These are phyloP conservation scores for Tragopan temminckii DNA, from an alignment of 2,797 vertebrate genomes.

Conservation along the genomic window DNA sequence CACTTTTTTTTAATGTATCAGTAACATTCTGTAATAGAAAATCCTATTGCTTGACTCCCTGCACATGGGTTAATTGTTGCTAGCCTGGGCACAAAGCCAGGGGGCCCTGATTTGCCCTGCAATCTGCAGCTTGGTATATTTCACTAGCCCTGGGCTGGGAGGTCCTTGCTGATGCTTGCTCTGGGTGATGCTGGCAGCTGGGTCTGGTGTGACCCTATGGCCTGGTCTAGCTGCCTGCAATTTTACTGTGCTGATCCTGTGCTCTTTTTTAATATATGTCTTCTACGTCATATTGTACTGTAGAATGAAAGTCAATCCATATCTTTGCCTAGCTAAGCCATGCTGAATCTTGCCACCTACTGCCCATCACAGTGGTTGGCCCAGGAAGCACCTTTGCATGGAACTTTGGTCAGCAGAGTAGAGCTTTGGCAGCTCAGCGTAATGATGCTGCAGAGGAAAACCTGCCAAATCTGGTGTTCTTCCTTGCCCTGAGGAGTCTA, in stretches of 20 bases:
- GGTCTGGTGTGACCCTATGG: neutral
- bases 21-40: neutral
- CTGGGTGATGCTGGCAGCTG: neutral
- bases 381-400: neutral
- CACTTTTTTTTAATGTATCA: neutral
- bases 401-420: neutral
- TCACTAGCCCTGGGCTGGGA: neutral
- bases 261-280: neutral
- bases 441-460: neutral
- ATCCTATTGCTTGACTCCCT: neutral
- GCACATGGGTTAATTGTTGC: neutral
- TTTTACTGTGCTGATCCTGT: neutral
- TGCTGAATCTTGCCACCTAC: neutral
- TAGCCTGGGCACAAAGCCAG: neutral
- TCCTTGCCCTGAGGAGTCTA: neutral
- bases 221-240: neutral
- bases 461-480: neutral
- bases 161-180: neutral
- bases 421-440: neutral
- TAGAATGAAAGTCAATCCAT: neutral
- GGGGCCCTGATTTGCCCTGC: neutral
- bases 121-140: rapidly evolving
- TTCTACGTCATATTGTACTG: rapidly evolving
- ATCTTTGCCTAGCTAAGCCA: neutral
- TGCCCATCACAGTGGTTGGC: neutral